Base-by-base conservation (phyloP, 2,797 vertebrate genomes). In the Poeciliopsis infans region DNA sequence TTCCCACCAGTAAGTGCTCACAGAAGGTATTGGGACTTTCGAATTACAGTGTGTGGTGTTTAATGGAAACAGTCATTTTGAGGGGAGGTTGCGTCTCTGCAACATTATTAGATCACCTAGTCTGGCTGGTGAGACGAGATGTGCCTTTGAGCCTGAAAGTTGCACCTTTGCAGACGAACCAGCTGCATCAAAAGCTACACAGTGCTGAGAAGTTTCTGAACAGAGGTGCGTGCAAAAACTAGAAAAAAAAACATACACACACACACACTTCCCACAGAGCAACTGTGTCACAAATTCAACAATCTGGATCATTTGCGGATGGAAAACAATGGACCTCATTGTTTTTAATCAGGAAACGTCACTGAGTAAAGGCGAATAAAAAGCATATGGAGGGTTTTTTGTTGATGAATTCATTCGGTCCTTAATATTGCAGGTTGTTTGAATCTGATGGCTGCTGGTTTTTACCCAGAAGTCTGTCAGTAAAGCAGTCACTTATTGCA, bases 401-500 rank as follows among this genome's bases (percentile, higher is more conserved):
- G 87, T 88, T 88, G 8, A 87, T 75, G 80, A 75, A 85, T 31
- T 85, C 36, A 85, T 31, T 85, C 45, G 77, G 81, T 87, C 13
- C 70, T 75, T 79, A 69, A 80, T 90, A 93, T 92, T 93, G 87
- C 90, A 73, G 53, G 82, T 80, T 87, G 72, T 86, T 80, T 68
- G 68, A 49, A 86, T 74, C 72, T 64, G 23, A 49, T 74, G 41
- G 45, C 45, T 64, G 77, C 77, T 41, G 78, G 69, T 73, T 80
- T 47, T 33, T 8, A 87, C 80, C 80, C 82, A 84, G 75, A 68
- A 47, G 81, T 79, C 51, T 76, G 83, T 79, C 84, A 84, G 79
- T 85, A 88, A 93, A 92, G 87, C 92, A 90, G 91, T 92, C 85
- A 85, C 86, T 84, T 93, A 92, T 93, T 95, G 95, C 93, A 93